A percentile compares a stretch with the other conserved stretches of the same genome.
phyloP scores from a whole-genome alignment of 1,140 invertebrate species.

The Dreissena rostriformis region DNA sequence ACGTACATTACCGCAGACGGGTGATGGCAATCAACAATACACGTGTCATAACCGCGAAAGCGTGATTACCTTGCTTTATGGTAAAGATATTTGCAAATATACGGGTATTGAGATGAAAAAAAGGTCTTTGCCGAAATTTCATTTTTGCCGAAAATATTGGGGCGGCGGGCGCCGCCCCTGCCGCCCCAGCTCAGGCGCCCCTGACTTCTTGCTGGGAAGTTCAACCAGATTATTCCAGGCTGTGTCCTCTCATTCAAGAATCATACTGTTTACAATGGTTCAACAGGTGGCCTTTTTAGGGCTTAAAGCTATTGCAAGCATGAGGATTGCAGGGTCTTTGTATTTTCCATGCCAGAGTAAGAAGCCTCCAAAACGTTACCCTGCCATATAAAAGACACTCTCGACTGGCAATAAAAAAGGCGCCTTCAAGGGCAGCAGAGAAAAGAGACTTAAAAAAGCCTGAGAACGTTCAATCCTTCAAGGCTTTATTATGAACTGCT shows the following conservation, averaged over 20 bases:
- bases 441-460: not conserved
- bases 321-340: not conserved
- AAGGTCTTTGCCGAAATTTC: too few relatives aligned
- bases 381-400: not conserved
- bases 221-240: not conserved
- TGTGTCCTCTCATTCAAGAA: not conserved
- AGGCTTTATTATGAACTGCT: not conserved
- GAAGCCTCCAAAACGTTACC: not conserved
- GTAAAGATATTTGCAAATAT: too few relatives aligned
- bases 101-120: too few relatives aligned
- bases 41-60: too few relatives aligned
- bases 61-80: too few relatives aligned
- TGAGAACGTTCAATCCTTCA: not conserved
- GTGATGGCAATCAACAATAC: too few relatives aligned
- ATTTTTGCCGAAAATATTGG: too few relatives aligned
- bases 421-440: not conserved
- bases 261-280: constrained; percentile 1
- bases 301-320: not conserved
- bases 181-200: too few relatives aligned
- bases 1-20: too few relatives aligned
- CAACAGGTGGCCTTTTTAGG: not conserved
- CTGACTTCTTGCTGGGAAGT: not conserved
- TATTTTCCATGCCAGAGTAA: not conserved
- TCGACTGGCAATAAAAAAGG: not conserved
- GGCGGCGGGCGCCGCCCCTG: too few relatives aligned